Evolutionary conservation across 2,888 invertebrate species (phyloP).

Genomic region (Vanessa cardui): DNA sequence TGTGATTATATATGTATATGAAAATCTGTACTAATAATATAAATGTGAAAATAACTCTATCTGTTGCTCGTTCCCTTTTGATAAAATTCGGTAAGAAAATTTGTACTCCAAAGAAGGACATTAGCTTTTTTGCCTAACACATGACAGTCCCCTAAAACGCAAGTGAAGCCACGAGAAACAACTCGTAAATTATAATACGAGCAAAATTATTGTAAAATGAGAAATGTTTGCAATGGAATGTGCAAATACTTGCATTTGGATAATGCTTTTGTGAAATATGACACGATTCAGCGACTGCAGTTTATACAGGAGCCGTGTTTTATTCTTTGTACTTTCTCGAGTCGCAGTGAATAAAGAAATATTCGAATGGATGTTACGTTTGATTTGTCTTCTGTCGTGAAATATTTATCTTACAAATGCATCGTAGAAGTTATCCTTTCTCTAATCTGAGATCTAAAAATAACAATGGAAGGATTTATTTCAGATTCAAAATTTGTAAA

Average conservation of each 20-base stretch:
- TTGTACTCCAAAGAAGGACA: no score
- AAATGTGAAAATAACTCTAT: no score
- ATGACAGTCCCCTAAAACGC: no score
- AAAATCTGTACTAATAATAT: no score
- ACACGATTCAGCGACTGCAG: slow-evolving; percentile 20
- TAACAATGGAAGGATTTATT: no score
- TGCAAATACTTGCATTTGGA: slow-evolving; percentile 21
- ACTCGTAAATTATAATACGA: slow-evolving; percentile 4
- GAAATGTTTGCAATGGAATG: slow-evolving; percentile 10
- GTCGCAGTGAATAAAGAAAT: slow-evolving; percentile 52
- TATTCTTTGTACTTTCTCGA: slow-evolving; percentile 50
- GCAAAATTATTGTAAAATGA: neutral
- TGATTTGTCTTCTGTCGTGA: slow-evolving; percentile 52
- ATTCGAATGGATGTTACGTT: slow-evolving; percentile 50
- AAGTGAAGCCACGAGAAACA: no score
- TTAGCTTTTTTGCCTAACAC: no score
- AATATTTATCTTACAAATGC: slow-evolving; percentile 7
- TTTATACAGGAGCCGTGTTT: slow-evolving; percentile 45
- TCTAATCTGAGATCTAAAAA: no score
- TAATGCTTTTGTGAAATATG: slow-evolving; percentile 32
- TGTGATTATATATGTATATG: no score
- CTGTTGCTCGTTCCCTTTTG: no score
- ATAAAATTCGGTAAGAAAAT: no score
- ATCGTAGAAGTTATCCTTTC: neutral
- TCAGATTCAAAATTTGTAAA: no score